A percentile compares a stretch with the other conserved stretches of the same genome.
These are phyloP conservation scores for Mallotus villosus DNA, from an alignment of 2,797 vertebrate genomes.

Conservation along the genomic window DNA sequence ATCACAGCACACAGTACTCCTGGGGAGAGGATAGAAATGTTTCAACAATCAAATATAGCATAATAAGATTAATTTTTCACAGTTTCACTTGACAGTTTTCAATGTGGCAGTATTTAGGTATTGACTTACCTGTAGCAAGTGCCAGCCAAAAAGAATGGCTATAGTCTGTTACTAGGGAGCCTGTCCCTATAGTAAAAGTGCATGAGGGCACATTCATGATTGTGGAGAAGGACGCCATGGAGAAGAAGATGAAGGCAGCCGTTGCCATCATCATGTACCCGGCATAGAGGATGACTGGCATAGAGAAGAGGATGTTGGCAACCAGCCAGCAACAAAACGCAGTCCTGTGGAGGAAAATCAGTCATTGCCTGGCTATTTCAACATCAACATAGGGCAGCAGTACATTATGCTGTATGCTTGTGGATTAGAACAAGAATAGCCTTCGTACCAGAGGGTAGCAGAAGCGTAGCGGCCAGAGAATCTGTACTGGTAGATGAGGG, in stretches of 20 bases:
- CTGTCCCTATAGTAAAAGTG: constrained; percentile 78
- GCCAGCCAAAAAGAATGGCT: constrained; percentile 92
- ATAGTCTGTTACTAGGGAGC: constrained; percentile 72
- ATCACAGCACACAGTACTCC: constrained; percentile 85
- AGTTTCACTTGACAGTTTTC: too few relatives aligned
- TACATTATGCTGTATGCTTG: not conserved
- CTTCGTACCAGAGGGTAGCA: constrained; percentile 90
- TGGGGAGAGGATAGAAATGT: constrained; percentile 51
- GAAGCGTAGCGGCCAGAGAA: constrained; percentile 85
- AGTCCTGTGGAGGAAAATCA: constrained; percentile 75
- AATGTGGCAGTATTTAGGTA: not conserved
- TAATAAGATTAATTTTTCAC: not conserved
- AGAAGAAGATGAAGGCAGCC: constrained; percentile 83
- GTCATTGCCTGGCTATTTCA: constrained; percentile 11
- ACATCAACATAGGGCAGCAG: not conserved
- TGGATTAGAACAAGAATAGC: too few relatives aligned
- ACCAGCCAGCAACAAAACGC: constrained; percentile 93
- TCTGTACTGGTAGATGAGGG: constrained; percentile 82
- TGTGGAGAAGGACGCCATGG: constrained; percentile 85
- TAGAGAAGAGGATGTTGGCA: constrained; percentile 87
- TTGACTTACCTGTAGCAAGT: constrained; percentile 79
- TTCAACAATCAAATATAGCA: not conserved
- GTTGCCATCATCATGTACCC: constrained; percentile 87
- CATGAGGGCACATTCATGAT: constrained; percentile 77
- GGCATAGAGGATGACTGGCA: constrained; percentile 86